phyloP scores from a whole-genome alignment of 2,888 invertebrate genomes.

The Lasioglossum marginatum region DNA sequence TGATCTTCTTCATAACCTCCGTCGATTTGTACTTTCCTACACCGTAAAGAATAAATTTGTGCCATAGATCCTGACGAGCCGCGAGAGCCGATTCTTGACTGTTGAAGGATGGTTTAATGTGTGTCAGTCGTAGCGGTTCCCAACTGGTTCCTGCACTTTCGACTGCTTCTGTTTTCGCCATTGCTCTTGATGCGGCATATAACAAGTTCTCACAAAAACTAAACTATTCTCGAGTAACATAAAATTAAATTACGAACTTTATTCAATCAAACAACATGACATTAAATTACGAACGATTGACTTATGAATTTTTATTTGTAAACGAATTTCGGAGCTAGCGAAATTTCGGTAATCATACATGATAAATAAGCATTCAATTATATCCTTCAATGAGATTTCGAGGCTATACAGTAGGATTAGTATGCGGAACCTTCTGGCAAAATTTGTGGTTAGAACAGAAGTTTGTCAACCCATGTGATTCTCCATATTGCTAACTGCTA shows the following conservation, averaged over 20 bases:
- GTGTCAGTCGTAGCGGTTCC: conserved; percentile 78
- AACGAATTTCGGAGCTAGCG: background rate
- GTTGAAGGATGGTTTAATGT: conserved; percentile 75
- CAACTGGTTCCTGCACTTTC: conserved; percentile 21
- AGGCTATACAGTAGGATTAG: background rate
- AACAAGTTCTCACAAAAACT: background rate
- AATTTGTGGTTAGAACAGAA: background rate
- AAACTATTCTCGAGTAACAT: background rate
- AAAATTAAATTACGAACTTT: background rate
- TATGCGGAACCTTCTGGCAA: background rate
- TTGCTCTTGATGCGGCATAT: conserved; percentile 4
- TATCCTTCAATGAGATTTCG: background rate
- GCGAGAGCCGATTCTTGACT: conserved; percentile 73
- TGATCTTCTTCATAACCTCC: conserved; percentile 72
- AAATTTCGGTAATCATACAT: background rate
- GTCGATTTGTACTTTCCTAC: conserved; percentile 67
- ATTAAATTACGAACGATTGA: background rate
- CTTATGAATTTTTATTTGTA: background rate
- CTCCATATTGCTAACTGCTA: background rate
- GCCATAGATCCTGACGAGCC: conserved; percentile 79
- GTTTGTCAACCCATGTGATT: background rate
- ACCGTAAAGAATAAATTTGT: conserved; percentile 81
- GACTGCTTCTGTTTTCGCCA: conserved; percentile 37
- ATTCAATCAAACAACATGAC: background rate
- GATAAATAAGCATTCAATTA: background rate